A percentile compares a stretch with the other conserved stretches of the same genome.
Evolutionary conservation across 2,888 invertebrate species (phyloP).

Genomic region (Empis livida): DNA sequence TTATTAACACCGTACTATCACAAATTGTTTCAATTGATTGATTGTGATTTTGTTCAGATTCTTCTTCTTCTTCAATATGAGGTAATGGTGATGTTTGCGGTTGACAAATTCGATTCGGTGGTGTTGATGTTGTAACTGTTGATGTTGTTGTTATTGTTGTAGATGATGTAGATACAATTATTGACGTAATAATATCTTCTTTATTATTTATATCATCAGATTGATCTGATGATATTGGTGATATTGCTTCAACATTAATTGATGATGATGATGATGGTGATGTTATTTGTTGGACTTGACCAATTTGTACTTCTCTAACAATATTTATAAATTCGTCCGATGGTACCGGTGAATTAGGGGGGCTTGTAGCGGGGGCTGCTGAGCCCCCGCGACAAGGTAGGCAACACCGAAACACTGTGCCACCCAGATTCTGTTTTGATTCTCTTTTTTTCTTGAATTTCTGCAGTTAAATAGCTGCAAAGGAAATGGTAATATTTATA

Average conservation of each 20-base stretch:
- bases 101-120: conserved; percentile 34
- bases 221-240: conserved; percentile 24
- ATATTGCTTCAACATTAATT: conserved; percentile 18
- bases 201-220: conserved; percentile 19
- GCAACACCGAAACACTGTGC: conserved; percentile 70
- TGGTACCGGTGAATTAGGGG: conserved; percentile 32
- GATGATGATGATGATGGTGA: conserved; percentile 12
- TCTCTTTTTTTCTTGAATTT: conserved; percentile 19
- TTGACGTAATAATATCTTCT: conserved; percentile 17
- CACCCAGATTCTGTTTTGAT: conserved; percentile 39
- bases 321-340: conserved; percentile 24
- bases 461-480: conserved; percentile 4
- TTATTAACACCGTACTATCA: not conserved
- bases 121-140: conserved; percentile 28
- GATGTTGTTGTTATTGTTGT: conserved; percentile 9
- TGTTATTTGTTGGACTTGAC: conserved; percentile 10
- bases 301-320: conserved; percentile 12
- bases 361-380: conserved; percentile 46
- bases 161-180: conserved; percentile 13
- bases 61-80: conserved; percentile 74
- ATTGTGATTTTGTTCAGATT: conserved; percentile 41
- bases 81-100: conserved; percentile 61
- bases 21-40: conserved; percentile 28
- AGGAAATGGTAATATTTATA: not conserved
- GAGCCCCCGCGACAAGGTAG: conserved; percentile 72